A percentile compares a stretch with the other conserved stretches of the same genome.
phyloP scores from a whole-genome alignment of 2,797 vertebrate species.

The Arnoldichthys spilopterus region DNA sequence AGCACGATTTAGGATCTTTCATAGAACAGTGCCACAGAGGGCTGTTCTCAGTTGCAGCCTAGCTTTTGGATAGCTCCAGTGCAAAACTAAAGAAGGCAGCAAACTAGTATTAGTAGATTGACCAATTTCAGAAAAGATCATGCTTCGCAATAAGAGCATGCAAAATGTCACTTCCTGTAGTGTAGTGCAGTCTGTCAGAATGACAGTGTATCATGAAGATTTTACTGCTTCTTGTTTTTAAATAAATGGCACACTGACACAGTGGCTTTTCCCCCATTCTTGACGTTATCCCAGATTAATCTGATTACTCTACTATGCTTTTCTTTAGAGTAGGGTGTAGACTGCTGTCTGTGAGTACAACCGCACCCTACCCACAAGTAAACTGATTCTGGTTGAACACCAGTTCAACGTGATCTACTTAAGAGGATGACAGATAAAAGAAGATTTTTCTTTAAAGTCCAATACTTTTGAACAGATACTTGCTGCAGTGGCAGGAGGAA shows the following conservation, averaged over 20 bases:
- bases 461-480: conserved; percentile 1
- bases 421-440: background rate
- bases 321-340: background rate
- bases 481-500: background rate
- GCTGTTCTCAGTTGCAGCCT: background rate
- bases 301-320: background rate
- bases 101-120: no score
- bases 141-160: background rate
- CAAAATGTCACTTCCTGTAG: background rate
- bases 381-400: background rate
- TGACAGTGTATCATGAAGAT: background rate
- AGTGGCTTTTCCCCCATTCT: no score
- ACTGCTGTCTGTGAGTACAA: background rate
- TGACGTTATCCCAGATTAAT: background rate
- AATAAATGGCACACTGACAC: no score
- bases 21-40: no score
- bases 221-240: background rate
- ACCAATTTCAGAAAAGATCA: no score
- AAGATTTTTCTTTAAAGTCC: background rate
- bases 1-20: no score
- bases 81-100: background rate
- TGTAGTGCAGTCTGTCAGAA: background rate
- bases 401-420: background rate
- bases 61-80: background rate
- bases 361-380: background rate